Evolutionary conservation across 2,797 vertebrate genomes (phyloP).

Genomic region (Syndactyla subalaris): DNA sequence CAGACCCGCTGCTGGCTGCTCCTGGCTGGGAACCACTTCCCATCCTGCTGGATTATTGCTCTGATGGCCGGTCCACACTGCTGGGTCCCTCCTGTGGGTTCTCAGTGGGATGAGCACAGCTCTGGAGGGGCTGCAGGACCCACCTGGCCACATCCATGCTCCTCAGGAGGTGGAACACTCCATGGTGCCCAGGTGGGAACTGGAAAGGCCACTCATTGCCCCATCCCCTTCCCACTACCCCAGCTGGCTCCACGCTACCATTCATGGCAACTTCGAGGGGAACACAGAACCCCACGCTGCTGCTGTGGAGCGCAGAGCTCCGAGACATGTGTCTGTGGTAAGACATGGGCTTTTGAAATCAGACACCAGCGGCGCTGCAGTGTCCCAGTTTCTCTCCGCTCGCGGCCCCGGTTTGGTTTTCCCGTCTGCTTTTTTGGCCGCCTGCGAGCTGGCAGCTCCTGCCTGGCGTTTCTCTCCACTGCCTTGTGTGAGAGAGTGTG

Average conservation of each 20-base stretch:
- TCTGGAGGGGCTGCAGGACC: not conserved
- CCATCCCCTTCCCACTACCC: not conserved
- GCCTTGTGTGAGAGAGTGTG: slow-evolving; percentile 24
- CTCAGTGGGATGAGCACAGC: rapidly evolving
- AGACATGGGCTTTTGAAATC: slow-evolving; percentile 61
- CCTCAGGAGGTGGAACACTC: not conserved
- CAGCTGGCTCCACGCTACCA: not conserved
- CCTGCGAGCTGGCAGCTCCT: slow-evolving; percentile 28
- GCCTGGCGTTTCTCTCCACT: slow-evolving; percentile 16
- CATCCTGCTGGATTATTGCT: not conserved
- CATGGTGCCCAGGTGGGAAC: not conserved
- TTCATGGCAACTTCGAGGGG: not conserved
- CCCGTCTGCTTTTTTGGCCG: slow-evolving; percentile 58
- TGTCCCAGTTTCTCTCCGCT: slow-evolving; percentile 51
- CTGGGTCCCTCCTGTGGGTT: not conserved
- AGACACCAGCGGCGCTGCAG: slow-evolving; percentile 24
- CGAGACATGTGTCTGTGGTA: slow-evolving; percentile 47
- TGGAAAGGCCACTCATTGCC: not conserved
- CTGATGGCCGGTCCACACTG: rapidly evolving
- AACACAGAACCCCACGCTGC: slow-evolving; percentile 14
- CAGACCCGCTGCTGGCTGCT: not conserved
- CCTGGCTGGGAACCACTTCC: slow-evolving; percentile 2
- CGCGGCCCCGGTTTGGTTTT: slow-evolving; percentile 66
- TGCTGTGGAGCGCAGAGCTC: slow-evolving; percentile 10
- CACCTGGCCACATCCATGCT: rapidly evolving